Percentiles rank a stretch among this genome's conserved stretches.
phyloP scores from a whole-genome alignment of 2,888 invertebrate genomes.

The Stenchaetothrips biformis region DNA sequence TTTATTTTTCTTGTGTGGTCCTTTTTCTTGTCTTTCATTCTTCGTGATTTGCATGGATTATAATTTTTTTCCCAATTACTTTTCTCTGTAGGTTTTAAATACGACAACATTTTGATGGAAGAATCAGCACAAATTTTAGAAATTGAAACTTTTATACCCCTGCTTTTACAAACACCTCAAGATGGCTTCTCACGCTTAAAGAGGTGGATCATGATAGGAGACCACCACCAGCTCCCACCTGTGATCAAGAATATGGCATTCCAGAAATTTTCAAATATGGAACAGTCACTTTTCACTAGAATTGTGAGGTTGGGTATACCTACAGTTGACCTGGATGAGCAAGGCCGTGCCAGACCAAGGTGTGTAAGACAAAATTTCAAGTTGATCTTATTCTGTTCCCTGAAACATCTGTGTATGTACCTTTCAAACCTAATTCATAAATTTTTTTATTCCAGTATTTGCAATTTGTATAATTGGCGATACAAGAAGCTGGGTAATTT shows the following conservation, averaged over 20 bases:
- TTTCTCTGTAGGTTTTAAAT: conserved; percentile 69
- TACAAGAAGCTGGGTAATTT: conserved; percentile 94
- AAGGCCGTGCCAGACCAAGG: conserved; percentile 89
- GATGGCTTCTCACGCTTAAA: conserved; percentile 94
- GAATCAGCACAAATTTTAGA: conserved; percentile 98
- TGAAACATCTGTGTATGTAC: neutral
- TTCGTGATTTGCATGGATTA: conserved; percentile 1
- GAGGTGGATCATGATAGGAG: conserved; percentile 99
- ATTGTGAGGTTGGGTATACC: conserved; percentile 95
- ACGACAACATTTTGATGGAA: conserved; percentile 99
- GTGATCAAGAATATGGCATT: conserved; percentile 99
- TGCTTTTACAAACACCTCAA: conserved; percentile 96
- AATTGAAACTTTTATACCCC: conserved; percentile 98
- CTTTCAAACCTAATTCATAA: neutral
- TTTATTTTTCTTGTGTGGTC: conserved; percentile 27
- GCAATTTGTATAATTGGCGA: conserved; percentile 92
- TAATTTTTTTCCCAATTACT: conserved; percentile 36
- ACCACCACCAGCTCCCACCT: conserved; percentile 97
- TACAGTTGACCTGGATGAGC: conserved; percentile 94
- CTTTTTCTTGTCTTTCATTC: neutral
- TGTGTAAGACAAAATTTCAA: conserved; percentile 46
- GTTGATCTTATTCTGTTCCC: neutral
- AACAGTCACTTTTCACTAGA: conserved; percentile 95
- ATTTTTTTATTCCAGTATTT: conserved; percentile 59
- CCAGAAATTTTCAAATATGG: conserved; percentile 99